These are phyloP conservation scores for Pangasius sanitwongsei DNA, from an alignment of 2,797 vertebrate species.

Conservation along the genomic window DNA sequence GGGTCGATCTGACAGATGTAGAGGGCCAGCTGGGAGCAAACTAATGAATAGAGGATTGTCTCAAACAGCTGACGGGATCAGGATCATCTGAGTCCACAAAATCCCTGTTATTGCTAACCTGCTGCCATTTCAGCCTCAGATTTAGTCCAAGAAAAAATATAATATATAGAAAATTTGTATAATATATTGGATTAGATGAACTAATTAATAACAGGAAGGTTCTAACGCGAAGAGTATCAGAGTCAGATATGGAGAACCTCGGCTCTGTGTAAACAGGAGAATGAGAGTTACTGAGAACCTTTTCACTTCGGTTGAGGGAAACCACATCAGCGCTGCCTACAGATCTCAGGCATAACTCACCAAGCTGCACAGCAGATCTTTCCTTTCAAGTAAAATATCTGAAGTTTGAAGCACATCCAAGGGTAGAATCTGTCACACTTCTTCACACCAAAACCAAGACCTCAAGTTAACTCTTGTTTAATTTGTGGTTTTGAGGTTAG, in stretches of 20 bases:
- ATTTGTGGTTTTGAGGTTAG: no score
- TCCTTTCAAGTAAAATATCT: neutral
- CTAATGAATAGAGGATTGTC: constrained; percentile 19
- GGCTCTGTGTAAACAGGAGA: neutral
- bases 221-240: neutral
- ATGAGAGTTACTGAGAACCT: neutral
- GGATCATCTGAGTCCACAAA: neutral
- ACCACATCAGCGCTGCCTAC: neutral
- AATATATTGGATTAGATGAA: neutral
- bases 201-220: neutral
- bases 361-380: neutral
- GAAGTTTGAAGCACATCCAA: neutral
- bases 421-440: neutral
- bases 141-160: neutral
- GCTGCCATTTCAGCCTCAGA: neutral
- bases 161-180: neutral
- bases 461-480: neutral
- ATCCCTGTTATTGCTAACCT: neutral
- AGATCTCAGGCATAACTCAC: neutral
- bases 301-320: neutral
- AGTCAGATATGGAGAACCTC: neutral
- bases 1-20: constrained; percentile 21
- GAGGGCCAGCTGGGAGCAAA: constrained; percentile 8
- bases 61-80: constrained; percentile 35
- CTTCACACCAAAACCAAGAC: neutral